Conservation (phyloP, 1,140 invertebrate genomes). For the Gonioctena quinquepunctata region DNA sequence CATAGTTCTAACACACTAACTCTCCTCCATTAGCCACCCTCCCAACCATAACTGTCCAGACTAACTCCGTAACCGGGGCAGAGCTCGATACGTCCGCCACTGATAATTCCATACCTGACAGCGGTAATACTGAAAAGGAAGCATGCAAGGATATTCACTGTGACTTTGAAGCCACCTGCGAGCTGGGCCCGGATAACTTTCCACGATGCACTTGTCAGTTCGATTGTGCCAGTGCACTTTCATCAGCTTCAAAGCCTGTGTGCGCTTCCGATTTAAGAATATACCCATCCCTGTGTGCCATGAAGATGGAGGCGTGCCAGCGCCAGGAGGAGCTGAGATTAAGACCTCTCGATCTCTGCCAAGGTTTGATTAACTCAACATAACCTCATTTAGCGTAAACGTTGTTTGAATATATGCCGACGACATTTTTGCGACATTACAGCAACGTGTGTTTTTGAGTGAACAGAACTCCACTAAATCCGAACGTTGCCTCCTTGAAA, state of each 20-base stretch:
- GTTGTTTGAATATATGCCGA: too few species aligned
- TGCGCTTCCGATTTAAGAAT: constrained; percentile 83
- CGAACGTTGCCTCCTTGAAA: too few species aligned
- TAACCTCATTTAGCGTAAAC: too few species aligned
- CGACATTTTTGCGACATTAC: too few species aligned
- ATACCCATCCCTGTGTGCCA: constrained; percentile 82
- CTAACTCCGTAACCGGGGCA: constrained; percentile 24
- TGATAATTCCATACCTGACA: constrained; percentile 36
- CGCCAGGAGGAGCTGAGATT: constrained; percentile 79
- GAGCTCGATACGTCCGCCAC: constrained; percentile 22
- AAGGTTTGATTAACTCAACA: constrained; percentile 63
- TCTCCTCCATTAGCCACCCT: constrained; percentile 39
- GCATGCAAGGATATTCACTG: constrained; percentile 81
- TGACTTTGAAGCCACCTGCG: constrained; percentile 82
- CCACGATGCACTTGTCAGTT: constrained; percentile 78
- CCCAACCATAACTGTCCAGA: constrained; percentile 36
- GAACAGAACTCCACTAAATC: too few species aligned
- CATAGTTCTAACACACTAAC: neutral
- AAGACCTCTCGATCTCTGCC: constrained; percentile 77
- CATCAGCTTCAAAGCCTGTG: constrained; percentile 65
- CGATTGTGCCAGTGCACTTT: constrained; percentile 66
- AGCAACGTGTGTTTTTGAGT: too few species aligned
- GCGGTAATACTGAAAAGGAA: constrained; percentile 59
- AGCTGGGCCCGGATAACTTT: constrained; percentile 73
- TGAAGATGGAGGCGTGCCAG: constrained; percentile 85